Conservation (phyloP, 64 coral and sea anemone species). For the Stylophora pistillata region DNA sequence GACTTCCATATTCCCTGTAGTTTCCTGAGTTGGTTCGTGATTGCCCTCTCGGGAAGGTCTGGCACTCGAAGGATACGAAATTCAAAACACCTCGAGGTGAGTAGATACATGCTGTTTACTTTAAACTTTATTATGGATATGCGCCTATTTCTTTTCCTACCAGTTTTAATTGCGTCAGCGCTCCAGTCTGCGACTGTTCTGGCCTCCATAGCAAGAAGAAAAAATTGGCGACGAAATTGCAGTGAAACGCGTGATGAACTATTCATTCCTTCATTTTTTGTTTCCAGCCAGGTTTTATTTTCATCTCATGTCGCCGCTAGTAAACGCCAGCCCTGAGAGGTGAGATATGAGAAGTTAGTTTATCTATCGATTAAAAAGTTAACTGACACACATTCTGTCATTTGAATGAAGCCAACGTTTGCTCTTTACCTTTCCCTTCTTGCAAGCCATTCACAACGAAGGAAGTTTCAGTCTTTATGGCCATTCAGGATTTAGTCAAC, state of each 20-base stretch:
- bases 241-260: neutral
- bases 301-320: slow-evolving; percentile 73
- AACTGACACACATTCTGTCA: no score
- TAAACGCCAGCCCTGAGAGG: slow-evolving; percentile 67
- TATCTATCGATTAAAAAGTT: neutral
- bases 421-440: neutral
- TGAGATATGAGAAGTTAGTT: neutral
- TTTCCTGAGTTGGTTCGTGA: slow-evolving; percentile 67
- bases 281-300: slow-evolving; percentile 82
- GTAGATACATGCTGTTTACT: neutral
- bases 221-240: no score
- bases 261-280: neutral
- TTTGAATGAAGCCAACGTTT: neutral
- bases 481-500: no score
- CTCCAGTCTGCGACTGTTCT: neutral
- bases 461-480: no score
- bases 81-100: slow-evolving; percentile 83
- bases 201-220: no score
- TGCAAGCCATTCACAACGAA: no score
- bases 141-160: neutral
- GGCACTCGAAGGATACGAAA: slow-evolving; percentile 79
- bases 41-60: slow-evolving; percentile 67
- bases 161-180: neutral
- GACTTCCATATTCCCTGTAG: slow-evolving; percentile 15
- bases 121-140: neutral